phyloP scores from a whole-genome alignment of 2,113 vertebrate genomes.

The Xenopus laevis region DNA sequence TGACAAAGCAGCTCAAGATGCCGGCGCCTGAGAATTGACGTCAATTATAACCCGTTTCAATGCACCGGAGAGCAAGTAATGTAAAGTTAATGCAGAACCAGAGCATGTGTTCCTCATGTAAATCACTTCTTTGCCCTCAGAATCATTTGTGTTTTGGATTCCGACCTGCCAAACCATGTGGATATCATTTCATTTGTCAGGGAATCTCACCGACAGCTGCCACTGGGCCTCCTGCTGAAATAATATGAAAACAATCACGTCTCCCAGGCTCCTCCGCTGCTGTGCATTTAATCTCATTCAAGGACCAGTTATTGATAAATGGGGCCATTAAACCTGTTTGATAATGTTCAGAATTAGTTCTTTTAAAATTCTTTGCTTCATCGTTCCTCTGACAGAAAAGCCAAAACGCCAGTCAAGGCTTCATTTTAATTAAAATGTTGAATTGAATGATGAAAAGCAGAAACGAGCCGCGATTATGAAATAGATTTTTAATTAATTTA shows the following conservation, averaged over 20 bases:
- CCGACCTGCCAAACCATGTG: not conserved
- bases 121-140: conserved; percentile 5
- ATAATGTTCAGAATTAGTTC: not conserved
- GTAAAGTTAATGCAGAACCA: not conserved
- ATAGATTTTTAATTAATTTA: not conserved
- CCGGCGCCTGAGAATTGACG: not conserved
- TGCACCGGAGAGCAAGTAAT: conserved; percentile 1
- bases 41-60: conserved; percentile 2
- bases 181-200: not conserved
- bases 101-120: conserved; percentile 8
- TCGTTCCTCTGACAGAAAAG: not conserved
- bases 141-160: conserved; percentile 18
- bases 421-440: not conserved
- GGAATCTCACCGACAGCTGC: not conserved
- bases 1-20: not conserved
- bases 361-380: not conserved
- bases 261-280: not conserved
- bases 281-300: no score
- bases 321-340: not conserved
- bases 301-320: not conserved
- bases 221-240: not conserved
- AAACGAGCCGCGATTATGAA: not conserved
- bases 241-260: not conserved
- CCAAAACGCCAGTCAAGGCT: not conserved
- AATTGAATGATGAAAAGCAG: not conserved